Evolutionary conservation across 2,888 invertebrate genomes (phyloP), one percentile per base, ranked within the genome.

Genomic region (Lampropteryx suffumata): DNA sequence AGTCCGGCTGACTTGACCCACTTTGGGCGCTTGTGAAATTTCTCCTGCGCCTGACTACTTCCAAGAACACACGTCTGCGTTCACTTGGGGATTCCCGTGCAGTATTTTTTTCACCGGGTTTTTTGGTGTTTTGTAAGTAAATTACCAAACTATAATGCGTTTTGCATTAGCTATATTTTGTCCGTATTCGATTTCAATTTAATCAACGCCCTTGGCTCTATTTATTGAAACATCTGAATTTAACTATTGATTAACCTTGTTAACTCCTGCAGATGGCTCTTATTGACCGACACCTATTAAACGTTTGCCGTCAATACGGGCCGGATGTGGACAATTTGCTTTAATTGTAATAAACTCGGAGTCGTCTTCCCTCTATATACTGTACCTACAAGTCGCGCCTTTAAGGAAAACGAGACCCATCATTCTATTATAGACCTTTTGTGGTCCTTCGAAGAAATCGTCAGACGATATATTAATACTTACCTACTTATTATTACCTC

Each of bases 1-100:
- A 84, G 83, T 88, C 89, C 89, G 89, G 84, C 84, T 82, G 84
- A 75, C 88, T 85, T 86, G 90, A 89, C 90, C 90, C 68, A 90
- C 89, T 76, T 89, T 62, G 37, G 37, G 68, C 61, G 74, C 82
- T 89, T 87, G 83, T 83, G 88, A 84, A 88, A 88, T 89, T 88
- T 90, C 89, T 84, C 84, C 85, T 69, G 74, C 77, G 77, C 73
- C 69, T 75, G 75, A 70, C 68, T 71, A 71, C 70, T 86, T 82
- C 84, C 77, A 82, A 82, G 86, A 87, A 86, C 75, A 67, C 71
- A 60, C 69, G 71, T 65, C 69, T 9, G 64, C 69, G 61, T 67
- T 66, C 65, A 69, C 53, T 59, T 72, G 77, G 88, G 88, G 79
- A 86, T 76, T 82, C 83, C 86, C 87, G 33, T 35, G 14, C 14